Evolutionary conservation across 2,113 vertebrate species (phyloP).

Genomic region (Falco punctatus): DNA sequence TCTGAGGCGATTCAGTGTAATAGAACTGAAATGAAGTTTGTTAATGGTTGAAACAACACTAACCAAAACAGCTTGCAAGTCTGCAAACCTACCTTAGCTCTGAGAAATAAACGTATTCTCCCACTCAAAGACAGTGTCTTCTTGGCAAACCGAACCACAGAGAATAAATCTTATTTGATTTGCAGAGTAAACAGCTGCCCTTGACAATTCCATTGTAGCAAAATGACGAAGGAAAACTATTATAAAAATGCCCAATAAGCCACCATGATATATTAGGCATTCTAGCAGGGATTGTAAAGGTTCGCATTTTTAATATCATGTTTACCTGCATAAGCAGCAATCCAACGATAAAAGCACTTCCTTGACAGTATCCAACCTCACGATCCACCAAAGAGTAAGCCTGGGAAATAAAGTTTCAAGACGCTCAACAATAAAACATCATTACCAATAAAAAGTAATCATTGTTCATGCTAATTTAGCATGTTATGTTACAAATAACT

Average conservation of each 20-base stretch:
- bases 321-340: conserved; percentile 98
- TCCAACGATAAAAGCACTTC: conserved; percentile 98
- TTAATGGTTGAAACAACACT: neutral
- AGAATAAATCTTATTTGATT: neutral
- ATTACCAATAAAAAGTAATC: neutral
- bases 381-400: conserved; percentile 98
- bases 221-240: neutral
- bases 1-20: neutral
- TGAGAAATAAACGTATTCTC: neutral
- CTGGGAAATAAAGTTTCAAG: conserved; percentile 75
- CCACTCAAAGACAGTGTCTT: neutral
- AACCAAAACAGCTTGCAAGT: neutral
- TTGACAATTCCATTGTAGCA: neutral
- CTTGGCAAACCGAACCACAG: neutral
- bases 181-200: neutral
- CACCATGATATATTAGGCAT: neutral
- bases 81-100: neutral
- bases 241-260: neutral
- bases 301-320: neutral
- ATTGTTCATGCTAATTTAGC: neutral
- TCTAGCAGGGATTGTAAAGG: neutral
- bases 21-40: neutral
- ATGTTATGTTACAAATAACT: neutral
- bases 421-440: neutral
- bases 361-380: conserved; percentile 98